These are phyloP conservation scores for Romanogobio albipinnatus DNA, from an alignment of 2,113 vertebrate species.

Conservation along the genomic window DNA sequence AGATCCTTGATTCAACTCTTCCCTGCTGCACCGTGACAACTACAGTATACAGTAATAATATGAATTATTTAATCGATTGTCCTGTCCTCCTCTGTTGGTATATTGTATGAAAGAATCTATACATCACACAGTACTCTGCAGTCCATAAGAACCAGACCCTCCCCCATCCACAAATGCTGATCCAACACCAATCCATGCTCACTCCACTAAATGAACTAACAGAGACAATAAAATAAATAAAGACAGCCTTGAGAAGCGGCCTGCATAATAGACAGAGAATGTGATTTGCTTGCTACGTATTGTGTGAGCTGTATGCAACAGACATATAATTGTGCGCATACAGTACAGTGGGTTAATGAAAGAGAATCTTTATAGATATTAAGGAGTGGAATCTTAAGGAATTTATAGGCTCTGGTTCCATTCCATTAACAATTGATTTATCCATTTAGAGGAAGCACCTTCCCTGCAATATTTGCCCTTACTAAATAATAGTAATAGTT, in stretches of 20 bases:
- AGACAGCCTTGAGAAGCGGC: conserved; percentile 24
- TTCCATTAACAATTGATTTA: neutral
- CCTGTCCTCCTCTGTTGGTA: neutral
- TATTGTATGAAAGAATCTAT: neutral
- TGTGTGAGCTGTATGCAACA: neutral
- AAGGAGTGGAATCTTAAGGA: neutral
- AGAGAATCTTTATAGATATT: neutral
- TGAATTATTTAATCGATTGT: neutral
- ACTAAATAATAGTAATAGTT: neutral
- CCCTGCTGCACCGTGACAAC: too few relatives aligned
- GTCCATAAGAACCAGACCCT: neutral
- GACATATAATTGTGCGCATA: neutral
- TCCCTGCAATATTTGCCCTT: neutral
- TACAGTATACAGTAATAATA: neutral
- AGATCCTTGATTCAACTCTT: too few relatives aligned
- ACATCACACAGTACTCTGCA: neutral
- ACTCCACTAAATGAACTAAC: conserved; percentile 41
- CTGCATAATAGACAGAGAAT: conserved; percentile 12
- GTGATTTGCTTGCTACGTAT: neutral
- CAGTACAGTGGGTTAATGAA: neutral
- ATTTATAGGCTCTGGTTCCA: neutral
- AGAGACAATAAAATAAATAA: conserved; percentile 47
- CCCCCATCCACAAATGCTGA: conserved; percentile 4
- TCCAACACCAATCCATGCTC: conserved; percentile 37
- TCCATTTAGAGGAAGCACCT: neutral